These are phyloP conservation scores for Oreortyx pictus DNA, from an alignment of 2,797 vertebrate genomes.

Conservation along the genomic window DNA sequence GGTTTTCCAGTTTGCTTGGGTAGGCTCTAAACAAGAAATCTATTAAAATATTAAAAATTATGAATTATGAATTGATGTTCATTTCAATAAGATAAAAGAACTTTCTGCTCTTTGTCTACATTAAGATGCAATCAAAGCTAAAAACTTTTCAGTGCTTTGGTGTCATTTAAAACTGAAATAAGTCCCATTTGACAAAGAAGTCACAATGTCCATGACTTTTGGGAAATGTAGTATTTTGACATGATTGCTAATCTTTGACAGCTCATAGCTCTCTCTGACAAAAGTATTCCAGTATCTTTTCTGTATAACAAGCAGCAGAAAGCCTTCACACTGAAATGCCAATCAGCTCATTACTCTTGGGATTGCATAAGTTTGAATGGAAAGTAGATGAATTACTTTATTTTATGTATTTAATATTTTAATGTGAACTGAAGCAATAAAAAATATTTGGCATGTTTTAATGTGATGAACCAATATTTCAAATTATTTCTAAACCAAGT, in stretches of 20 bases:
- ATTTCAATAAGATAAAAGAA: constrained; percentile 39
- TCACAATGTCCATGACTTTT: neutral
- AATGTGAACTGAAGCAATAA: neutral
- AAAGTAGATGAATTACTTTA: neutral
- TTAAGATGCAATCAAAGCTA: constrained; percentile 10
- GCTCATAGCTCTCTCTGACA: constrained; percentile 33
- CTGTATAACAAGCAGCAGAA: constrained; percentile 33
- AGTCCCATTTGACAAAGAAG: constrained; percentile 43
- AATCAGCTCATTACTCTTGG: constrained; percentile 20
- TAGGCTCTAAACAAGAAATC: constrained; percentile 15
- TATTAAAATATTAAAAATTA: constrained; percentile 67
- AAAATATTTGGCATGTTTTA: neutral
- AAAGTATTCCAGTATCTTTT: constrained; percentile 12
- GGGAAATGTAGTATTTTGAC: constrained; percentile 50
- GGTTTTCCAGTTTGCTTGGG: constrained; percentile 23
- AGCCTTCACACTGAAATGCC: neutral
- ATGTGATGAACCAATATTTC: neutral
- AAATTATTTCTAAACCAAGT: neutral
- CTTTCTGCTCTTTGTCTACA: neutral
- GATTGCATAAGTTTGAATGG: neutral
- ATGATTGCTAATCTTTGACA: constrained; percentile 53
- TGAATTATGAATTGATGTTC: constrained; percentile 59
- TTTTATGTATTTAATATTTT: neutral
- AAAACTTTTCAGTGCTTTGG: neutral
- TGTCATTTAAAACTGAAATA: constrained; percentile 39